A percentile compares a stretch with the other conserved stretches of the same genome.
Evolutionary conservation across 2,888 invertebrate species (phyloP).

Genomic region (Mallateleia sp.): DNA sequence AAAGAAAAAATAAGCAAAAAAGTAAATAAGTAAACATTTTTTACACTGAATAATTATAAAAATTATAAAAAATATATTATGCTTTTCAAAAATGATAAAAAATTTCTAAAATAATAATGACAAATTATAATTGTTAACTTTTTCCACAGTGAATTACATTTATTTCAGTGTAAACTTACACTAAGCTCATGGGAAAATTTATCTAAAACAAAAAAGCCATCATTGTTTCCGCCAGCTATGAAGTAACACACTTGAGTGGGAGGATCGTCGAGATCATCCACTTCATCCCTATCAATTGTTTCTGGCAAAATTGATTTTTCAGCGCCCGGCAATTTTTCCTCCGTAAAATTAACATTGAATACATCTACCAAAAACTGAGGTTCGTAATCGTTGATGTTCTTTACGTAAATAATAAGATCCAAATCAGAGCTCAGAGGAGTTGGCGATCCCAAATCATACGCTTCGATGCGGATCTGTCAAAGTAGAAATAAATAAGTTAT

Average conservation of each 20-base stretch:
- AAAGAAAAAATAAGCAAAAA: too few species aligned
- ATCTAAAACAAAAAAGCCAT: constrained; percentile 93
- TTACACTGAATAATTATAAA: too few species aligned
- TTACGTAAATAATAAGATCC: constrained; percentile 96
- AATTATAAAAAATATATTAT: too few species aligned
- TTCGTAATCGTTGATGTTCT: constrained; percentile 96
- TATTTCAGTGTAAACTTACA: constrained; percentile 89
- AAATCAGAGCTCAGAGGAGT: constrained; percentile 96
- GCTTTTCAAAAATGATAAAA: too few species aligned
- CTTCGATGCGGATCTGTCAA: constrained; percentile 96
- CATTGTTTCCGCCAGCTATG: constrained; percentile 96
- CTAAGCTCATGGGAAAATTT: constrained; percentile 93
- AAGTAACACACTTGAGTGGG: constrained; percentile 97
- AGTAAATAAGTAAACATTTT: too few species aligned
- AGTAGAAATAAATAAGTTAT: too few species aligned
- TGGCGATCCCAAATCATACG: constrained; percentile 96
- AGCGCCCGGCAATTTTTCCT: constrained; percentile 91
- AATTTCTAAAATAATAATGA: too few species aligned
- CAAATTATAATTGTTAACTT: too few species aligned
- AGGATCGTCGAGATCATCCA: constrained; percentile 95
- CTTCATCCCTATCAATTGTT: constrained; percentile 96
- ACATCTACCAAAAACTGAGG: constrained; percentile 95
- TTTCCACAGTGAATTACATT: too few species aligned
- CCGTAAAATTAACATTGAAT: constrained; percentile 93
- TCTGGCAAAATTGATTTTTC: constrained; percentile 94